A percentile compares a stretch with the other conserved stretches of the same genome.
Evolutionary conservation across 2,797 vertebrate species (phyloP).

Genomic region (Xenentodon cancila): DNA sequence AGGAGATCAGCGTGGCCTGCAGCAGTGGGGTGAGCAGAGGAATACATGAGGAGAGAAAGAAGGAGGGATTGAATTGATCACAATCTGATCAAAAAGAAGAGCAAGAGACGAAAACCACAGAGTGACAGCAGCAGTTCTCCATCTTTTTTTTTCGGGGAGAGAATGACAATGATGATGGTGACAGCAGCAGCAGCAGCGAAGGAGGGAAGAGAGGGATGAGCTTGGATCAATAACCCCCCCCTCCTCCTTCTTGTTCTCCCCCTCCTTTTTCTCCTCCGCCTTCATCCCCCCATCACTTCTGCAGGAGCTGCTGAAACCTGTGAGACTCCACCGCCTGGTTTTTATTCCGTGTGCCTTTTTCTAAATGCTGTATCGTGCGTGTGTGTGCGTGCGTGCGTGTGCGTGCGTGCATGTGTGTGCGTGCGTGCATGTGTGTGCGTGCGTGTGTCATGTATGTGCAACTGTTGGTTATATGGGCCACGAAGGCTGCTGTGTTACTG

Average conservation of each 20-base stretch:
- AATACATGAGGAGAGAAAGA: conserved; percentile 21
- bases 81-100: conserved; percentile 36
- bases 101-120: background rate
- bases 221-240: conserved; percentile 54
- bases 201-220: conserved; percentile 59
- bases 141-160: background rate
- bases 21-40: conserved; percentile 22
- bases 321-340: conserved; percentile 48
- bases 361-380: conserved; percentile 47
- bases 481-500: background rate
- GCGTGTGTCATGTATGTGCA: conserved; percentile 12
- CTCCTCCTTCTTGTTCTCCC: conserved; percentile 32
- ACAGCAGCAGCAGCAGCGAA: conserved; percentile 42
- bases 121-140: conserved; percentile 15
- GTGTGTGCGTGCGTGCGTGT: conserved; percentile 3
- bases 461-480: conserved; percentile 33
- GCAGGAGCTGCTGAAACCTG: conserved; percentile 66
- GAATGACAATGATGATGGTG: conserved; percentile 34
- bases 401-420: background rate
- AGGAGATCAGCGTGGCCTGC: conserved; percentile 40
- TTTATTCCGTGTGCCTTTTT: conserved; percentile 5
- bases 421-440: too few species aligned
- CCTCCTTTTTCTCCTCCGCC: conserved; percentile 46
- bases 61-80: conserved; percentile 25
- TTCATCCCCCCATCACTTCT: conserved; percentile 69